phyloP scores from a whole-genome alignment of 2,113 vertebrate species.

The Trichechus manatus region DNA sequence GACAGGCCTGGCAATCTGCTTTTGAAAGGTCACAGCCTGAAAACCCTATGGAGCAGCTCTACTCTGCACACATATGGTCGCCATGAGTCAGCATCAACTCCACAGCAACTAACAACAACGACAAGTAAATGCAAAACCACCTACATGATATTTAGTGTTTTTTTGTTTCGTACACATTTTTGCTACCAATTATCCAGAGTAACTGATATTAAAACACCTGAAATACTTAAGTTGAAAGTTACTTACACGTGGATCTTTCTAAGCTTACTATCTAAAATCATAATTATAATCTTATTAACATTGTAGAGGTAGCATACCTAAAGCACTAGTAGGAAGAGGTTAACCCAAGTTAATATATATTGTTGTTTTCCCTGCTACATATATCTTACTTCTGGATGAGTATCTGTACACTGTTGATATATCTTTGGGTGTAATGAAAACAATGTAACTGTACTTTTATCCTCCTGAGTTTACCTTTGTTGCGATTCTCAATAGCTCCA shows the following conservation, averaged over 20 bases:
- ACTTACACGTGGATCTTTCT: slow-evolving; percentile 13
- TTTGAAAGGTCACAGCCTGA: not conserved
- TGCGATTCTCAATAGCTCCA: slow-evolving; percentile 96
- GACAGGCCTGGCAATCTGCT: not conserved
- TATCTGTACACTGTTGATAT: not conserved
- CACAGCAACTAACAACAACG: not conserved
- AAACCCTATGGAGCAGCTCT: not conserved
- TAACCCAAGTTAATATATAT: slow-evolving; percentile 7
- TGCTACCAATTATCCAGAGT: not conserved
- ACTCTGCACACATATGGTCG: not conserved
- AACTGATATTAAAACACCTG: not conserved
- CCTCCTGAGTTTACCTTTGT: slow-evolving; percentile 94
- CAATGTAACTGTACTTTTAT: slow-evolving; percentile 28
- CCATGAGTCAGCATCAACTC: not conserved
- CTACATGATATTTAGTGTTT: not conserved
- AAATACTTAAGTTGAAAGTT: slow-evolving; percentile 17
- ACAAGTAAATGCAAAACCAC: not conserved
- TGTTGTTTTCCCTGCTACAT: not conserved
- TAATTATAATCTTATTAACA: slow-evolving; percentile 52
- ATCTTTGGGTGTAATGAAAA: slow-evolving; percentile 55
- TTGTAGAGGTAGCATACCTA: not conserved
- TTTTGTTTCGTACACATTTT: slow-evolving; percentile 47
- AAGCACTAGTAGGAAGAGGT: not conserved
- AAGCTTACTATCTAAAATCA: not conserved
- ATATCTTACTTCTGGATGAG: slow-evolving; percentile 32